phyloP scores from a whole-genome alignment of 1,140 invertebrate genomes.

The Drosophila mayri region DNA sequence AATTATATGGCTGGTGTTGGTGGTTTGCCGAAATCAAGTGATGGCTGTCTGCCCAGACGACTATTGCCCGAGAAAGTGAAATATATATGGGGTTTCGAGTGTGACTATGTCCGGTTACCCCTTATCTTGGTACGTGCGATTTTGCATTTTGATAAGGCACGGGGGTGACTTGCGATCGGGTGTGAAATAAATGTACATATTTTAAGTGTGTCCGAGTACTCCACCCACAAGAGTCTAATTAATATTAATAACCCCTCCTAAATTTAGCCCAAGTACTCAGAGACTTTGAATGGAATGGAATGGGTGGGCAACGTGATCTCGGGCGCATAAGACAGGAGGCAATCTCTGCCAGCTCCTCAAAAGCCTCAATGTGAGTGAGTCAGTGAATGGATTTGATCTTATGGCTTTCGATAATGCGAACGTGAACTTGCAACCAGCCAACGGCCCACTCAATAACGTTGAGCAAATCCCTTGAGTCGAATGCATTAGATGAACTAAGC shows the following conservation, averaged over 20 bases:
- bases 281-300: background rate
- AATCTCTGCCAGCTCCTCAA: slow-evolving; percentile 3
- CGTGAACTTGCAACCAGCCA: slow-evolving; percentile 39
- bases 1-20: background rate
- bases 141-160: slow-evolving; percentile 50
- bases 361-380: slow-evolving; percentile 9
- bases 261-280: slow-evolving; percentile 25
- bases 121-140: slow-evolving; percentile 54
- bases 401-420: slow-evolving; percentile 35
- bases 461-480: slow-evolving; percentile 57
- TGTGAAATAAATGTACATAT: slow-evolving; percentile 36
- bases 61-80: background rate
- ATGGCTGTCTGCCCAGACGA: slow-evolving; percentile 11
- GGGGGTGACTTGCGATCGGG: slow-evolving; percentile 23
- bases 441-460: slow-evolving; percentile 38
- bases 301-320: slow-evolving; percentile 34
- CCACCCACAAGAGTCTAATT: slow-evolving; percentile 49
- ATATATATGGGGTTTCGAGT: background rate
- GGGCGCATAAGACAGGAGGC: slow-evolving; percentile 26
- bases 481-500: slow-evolving; percentile 52
- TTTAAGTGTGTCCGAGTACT: slow-evolving; percentile 32
- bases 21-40: slow-evolving; percentile 6
- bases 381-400: slow-evolving; percentile 23
- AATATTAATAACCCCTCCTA: slow-evolving; percentile 47
- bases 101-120: slow-evolving; percentile 20